These are phyloP conservation scores for Caenorhabditis panamensis DNA, from an alignment of 2,888 invertebrate species.

Conservation along the genomic window DNA sequence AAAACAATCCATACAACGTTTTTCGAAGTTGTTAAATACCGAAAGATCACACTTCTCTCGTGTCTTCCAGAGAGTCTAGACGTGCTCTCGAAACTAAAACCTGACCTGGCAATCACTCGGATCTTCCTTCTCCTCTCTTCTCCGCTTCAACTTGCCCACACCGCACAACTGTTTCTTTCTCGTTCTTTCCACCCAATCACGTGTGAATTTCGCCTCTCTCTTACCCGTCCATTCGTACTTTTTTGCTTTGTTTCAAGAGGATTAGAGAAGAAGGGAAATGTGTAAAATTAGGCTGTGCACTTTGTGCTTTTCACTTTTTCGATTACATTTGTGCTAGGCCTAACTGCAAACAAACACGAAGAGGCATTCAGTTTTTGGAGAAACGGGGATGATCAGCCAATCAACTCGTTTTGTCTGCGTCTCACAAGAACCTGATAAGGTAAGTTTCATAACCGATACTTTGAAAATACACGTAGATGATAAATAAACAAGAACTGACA, in stretches of 20 bases:
- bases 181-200: conserved; percentile 10
- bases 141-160: conserved; percentile 7
- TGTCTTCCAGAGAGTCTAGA: not conserved
- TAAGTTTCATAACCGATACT: not conserved
- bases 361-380: conserved; percentile 3
- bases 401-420: not conserved
- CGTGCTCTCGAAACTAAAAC: not conserved
- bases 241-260: conserved; percentile 11
- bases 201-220: not conserved
- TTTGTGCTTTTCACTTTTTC: conserved; percentile 27
- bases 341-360: conserved; percentile 1
- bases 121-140: not conserved
- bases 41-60: not conserved
- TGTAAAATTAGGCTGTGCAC: conserved; percentile 20
- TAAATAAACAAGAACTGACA: not conserved
- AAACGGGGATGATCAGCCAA: not conserved
- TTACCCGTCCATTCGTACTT: conserved; percentile 4
- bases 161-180: conserved; percentile 25
- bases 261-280: conserved; percentile 18
- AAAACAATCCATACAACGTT: not conserved
- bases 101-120: not conserved
- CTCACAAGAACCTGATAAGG: not conserved
- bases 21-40: not conserved
- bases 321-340: conserved; percentile 5
- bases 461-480: conserved; percentile 3